phyloP scores from a whole-genome alignment of 2,888 invertebrate species.

The Allygus modestus region DNA sequence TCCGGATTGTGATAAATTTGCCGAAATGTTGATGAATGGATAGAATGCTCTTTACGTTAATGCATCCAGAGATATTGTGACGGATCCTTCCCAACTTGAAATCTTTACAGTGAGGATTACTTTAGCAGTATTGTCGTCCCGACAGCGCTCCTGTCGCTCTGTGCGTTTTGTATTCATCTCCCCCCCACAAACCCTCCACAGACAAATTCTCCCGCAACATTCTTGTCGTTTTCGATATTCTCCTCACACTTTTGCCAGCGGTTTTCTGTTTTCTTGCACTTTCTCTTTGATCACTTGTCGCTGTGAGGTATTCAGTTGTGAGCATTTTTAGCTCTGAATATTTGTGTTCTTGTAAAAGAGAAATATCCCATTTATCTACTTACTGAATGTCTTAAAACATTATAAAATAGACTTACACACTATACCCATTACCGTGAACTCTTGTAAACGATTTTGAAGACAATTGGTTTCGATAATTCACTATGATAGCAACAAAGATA shows the following conservation, averaged over 20 bases:
- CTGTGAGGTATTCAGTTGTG: neutral
- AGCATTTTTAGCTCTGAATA: neutral
- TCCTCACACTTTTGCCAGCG: neutral
- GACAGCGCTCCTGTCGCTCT: constrained; percentile 23
- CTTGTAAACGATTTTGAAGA: too few species aligned
- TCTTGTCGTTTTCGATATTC: constrained; percentile 36
- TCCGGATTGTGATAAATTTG: constrained; percentile 56
- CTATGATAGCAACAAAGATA: too few species aligned
- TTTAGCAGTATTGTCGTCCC: neutral
- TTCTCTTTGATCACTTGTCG: constrained; percentile 16
- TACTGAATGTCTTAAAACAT: too few species aligned
- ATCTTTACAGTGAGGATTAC: constrained; percentile 25
- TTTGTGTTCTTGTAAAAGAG: too few species aligned
- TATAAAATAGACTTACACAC: too few species aligned
- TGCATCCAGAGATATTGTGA: constrained; percentile 41
- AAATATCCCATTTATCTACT: too few species aligned
- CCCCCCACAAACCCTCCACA: neutral
- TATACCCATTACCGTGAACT: too few species aligned
- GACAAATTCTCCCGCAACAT: constrained; percentile 40
- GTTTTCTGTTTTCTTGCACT: constrained; percentile 32
- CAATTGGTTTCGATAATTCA: too few species aligned
- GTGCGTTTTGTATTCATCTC: constrained; percentile 5
- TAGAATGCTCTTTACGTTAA: constrained; percentile 43
- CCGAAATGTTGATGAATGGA: constrained; percentile 48
- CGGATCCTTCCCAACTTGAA: constrained; percentile 32